Evolutionary conservation across 2,113 vertebrate species (phyloP).

Genomic region (Bungarus multicinctus): DNA sequence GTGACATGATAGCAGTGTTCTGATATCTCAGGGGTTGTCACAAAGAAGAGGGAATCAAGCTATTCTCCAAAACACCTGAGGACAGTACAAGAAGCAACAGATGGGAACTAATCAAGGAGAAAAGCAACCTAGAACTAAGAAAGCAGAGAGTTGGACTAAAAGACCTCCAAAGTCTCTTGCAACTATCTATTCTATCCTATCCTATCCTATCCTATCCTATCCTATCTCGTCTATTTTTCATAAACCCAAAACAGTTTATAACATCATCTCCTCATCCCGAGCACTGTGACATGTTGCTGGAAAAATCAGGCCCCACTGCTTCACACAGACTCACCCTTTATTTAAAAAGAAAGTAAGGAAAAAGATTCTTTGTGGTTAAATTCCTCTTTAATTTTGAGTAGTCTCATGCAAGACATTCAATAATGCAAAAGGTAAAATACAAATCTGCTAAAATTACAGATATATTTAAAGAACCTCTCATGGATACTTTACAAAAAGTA

Average conservation of each 20-base stretch:
- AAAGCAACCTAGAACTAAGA: no score
- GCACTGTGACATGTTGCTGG: background rate
- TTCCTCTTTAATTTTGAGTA: background rate
- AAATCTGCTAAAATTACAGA: background rate
- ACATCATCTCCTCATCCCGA: background rate
- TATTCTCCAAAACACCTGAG: no score
- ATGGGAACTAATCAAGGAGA: no score
- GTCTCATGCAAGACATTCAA: background rate
- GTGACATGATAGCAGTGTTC: no score
- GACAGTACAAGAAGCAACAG: no score
- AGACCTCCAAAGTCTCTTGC: no score
- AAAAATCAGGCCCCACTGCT: background rate
- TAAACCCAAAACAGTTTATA: background rate
- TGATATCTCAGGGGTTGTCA: no score
- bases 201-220: no score
- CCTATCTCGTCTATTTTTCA: background rate
- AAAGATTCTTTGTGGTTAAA: background rate
- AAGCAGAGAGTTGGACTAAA: no score
- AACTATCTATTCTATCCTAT: no score
- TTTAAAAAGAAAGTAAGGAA: background rate
- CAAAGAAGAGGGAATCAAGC: no score
- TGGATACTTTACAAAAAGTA: background rate
- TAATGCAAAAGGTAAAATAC: background rate
- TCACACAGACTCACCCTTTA: background rate
- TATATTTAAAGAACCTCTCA: background rate